Percentiles rank a stretch among this genome's conserved stretches.
These are phyloP conservation scores for Drosophila sulfurigaster DNA, from an alignment of 1,140 invertebrate genomes.

Conservation along the genomic window DNA sequence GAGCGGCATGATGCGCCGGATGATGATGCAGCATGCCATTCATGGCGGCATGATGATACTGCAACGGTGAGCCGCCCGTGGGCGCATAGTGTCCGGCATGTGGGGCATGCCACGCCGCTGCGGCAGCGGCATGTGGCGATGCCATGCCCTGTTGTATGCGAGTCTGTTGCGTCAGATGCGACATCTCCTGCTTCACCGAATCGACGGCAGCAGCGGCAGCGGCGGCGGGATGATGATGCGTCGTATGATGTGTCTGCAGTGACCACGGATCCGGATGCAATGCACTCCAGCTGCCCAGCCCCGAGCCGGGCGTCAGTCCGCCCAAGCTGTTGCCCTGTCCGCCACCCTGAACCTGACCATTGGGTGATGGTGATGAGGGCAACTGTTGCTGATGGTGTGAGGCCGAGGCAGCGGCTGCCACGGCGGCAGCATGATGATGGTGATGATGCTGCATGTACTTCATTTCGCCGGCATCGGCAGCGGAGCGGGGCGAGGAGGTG, in stretches of 20 bases:
- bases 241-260: slow-evolving; percentile 89
- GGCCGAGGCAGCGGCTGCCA: slow-evolving; percentile 89
- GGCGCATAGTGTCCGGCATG: slow-evolving; percentile 93
- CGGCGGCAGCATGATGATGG: slow-evolving; percentile 89
- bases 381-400: slow-evolving; percentile 88
- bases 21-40: slow-evolving; percentile 92
- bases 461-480: slow-evolving; percentile 94
- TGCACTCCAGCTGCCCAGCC: slow-evolving; percentile 91
- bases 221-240: slow-evolving; percentile 87
- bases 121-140: slow-evolving; percentile 88
- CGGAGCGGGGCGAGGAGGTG: slow-evolving; percentile 90
- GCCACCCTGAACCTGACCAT: slow-evolving; percentile 80
- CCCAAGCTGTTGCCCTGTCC: slow-evolving; percentile 69
- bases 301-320: slow-evolving; percentile 85
- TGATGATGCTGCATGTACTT: slow-evolving; percentile 95
- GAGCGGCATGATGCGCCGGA: slow-evolving; percentile 88
- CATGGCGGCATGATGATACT: slow-evolving; percentile 92
- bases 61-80: slow-evolving; percentile 91
- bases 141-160: slow-evolving; percentile 87
- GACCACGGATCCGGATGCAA: slow-evolving; percentile 94
- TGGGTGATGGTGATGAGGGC: slow-evolving; percentile 88
- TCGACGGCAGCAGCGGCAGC: slow-evolving; percentile 81
- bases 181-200: slow-evolving; percentile 89
- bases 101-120: slow-evolving; percentile 91
- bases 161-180: slow-evolving; percentile 86